Evolutionary conservation across 2,888 invertebrate species (phyloP), one percentile per base, ranked within the genome.

Genomic region (Drosophila paucipuncta): DNA sequence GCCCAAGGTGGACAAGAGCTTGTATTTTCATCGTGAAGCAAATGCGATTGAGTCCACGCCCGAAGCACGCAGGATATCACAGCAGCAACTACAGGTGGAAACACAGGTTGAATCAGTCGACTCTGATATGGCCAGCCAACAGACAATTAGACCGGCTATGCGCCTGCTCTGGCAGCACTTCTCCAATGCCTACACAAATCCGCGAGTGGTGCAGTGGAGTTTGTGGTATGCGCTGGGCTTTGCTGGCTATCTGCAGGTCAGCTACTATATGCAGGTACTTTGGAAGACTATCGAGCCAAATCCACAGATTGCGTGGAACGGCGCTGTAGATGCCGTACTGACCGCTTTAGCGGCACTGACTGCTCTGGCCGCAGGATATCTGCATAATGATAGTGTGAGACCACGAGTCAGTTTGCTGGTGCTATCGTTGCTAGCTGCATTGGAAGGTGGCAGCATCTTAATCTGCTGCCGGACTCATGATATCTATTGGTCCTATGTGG

Each of bases 261-360:
- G 94, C 62, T 94, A 94, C 73, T 97, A 96, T 89, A 94, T 96
- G 82, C 97, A 97, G 92, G 94, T 96, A 0, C 90, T 97, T 59
- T 97, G 97, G 96, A 94, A 94, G 81, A 93, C 93, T 52, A 94
- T 95, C 28, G 94, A 94, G 50, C 89, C 91, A 1, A 79, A 93
- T 18, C 89, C 93, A 37, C 47, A 89, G 78, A 89, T 91, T 47
- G 91, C 92, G 10, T 93, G 93, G 92, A 97, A 98, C 92, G 98
- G 98, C 0, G 96, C 96, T 10, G 97, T 97, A 0, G 98, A 98
- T 93, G 97, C 97, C 0, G 87, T 94, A 0, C 94, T 96, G 54
- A 97, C 97, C 0, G 92, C 96, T 0, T 91, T 96, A 1, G 96
- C 97, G 60, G 95, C 95, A 33, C 87, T 94, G 1, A 95, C 94